A percentile compares a stretch with the other conserved stretches of the same genome.
Evolutionary conservation across 2,797 vertebrate species (phyloP).

Genomic region (Pelodytes ibericus): DNA sequence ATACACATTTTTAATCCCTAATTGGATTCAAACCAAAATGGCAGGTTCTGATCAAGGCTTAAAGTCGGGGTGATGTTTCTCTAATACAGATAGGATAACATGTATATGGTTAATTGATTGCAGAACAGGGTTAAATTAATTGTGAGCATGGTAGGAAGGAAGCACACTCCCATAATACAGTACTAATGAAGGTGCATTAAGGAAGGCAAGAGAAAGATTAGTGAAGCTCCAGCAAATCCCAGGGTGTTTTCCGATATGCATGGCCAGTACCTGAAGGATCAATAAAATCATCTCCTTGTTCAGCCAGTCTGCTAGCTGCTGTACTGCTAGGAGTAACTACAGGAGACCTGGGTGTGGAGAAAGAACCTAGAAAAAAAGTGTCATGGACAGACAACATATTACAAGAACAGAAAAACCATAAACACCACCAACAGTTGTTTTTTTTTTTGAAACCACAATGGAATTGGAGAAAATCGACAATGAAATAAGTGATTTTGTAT

Average conservation of each 20-base stretch:
- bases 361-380: slow-evolving; percentile 83
- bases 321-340: slow-evolving; percentile 87
- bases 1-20: too few species aligned
- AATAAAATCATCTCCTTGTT: slow-evolving; percentile 85
- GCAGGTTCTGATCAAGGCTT: background rate
- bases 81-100: background rate
- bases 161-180: slow-evolving; percentile 46
- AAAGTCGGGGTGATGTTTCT: slow-evolving; percentile 22
- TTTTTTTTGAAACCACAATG: too few species aligned
- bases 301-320: slow-evolving; percentile 88
- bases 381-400: slow-evolving; percentile 8
- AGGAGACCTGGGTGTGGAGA: slow-evolving; percentile 82
- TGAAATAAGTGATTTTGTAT: too few species aligned
- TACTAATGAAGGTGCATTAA: slow-evolving; percentile 55
- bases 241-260: slow-evolving; percentile 62
- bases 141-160: slow-evolving; percentile 13
- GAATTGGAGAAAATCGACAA: too few species aligned
- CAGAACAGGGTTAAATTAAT: background rate
- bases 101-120: slow-evolving; percentile 21
- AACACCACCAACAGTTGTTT: too few species aligned
- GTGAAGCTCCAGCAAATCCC: slow-evolving; percentile 66
- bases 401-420: too few species aligned
- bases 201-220: slow-evolving; percentile 58
- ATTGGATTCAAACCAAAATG: too few species aligned
- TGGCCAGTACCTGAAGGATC: slow-evolving; percentile 80